These are phyloP conservation scores for Aphidius gifuensis DNA, from an alignment of 1,140 invertebrate genomes.

Conservation along the genomic window DNA sequence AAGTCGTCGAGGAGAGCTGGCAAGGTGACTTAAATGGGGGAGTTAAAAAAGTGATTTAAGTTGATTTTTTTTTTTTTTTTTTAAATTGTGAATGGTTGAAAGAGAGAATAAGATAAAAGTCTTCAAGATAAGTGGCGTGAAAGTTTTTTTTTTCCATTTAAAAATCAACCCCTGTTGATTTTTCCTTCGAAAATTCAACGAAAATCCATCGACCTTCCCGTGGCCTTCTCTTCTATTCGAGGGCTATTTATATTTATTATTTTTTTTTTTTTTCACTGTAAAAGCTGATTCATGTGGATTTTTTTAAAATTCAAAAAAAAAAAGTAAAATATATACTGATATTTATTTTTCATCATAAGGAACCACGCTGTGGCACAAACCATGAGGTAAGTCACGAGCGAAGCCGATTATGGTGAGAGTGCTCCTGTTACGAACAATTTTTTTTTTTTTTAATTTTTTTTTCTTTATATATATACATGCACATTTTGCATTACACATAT, in stretches of 20 bases:
- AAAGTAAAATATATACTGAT: too few relatives aligned
- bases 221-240: background rate
- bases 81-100: background rate
- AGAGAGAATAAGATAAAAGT: conserved; percentile 1
- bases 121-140: conserved; percentile 8
- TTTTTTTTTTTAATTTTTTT: conserved; percentile 3
- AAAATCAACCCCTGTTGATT: too few relatives aligned
- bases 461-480: background rate
- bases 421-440: conserved; percentile 24
- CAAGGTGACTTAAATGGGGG: conserved; percentile 6
- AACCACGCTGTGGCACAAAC: conserved; percentile 20
- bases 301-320: too few relatives aligned
- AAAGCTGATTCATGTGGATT: background rate
- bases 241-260: background rate
- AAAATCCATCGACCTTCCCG: conserved; percentile 7
- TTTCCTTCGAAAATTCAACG: too few relatives aligned
- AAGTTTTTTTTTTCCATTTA: too few relatives aligned
- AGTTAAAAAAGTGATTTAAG: conserved; percentile 14
- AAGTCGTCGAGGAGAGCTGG: conserved; percentile 6
- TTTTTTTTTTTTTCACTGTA: conserved; percentile 1
- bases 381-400: conserved; percentile 33
- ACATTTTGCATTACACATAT: too few relatives aligned
- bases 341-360: conserved; percentile 9
- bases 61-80: background rate
- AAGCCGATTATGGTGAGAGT: conserved; percentile 29